Conservation (phyloP, 2,113 vertebrate species). For the Piprites chloris region DNA sequence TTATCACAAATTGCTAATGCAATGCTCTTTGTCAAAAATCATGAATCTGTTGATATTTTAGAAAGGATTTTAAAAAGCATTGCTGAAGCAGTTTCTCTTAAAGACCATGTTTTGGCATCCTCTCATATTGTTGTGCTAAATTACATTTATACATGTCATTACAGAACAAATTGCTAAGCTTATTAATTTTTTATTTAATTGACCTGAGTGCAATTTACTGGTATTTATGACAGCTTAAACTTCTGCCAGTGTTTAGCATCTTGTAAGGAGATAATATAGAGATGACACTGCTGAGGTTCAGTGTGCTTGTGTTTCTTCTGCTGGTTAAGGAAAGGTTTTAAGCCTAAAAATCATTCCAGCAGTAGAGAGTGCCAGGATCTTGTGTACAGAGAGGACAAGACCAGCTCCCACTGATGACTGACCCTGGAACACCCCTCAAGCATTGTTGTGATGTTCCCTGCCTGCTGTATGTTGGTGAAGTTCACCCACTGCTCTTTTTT, state of each 20-base stretch:
- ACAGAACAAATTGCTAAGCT: not conserved
- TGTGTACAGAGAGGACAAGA: not conserved
- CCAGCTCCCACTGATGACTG: not conserved
- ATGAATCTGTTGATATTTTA: conserved; percentile 13
- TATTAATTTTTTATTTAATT: not conserved
- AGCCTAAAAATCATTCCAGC: not conserved
- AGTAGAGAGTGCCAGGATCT: not conserved
- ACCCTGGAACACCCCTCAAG: not conserved
- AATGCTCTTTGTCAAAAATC: not conserved
- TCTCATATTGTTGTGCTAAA: not conserved
- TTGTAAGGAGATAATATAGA: fast-evolving
- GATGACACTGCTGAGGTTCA: not conserved
- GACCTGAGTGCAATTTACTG: not conserved
- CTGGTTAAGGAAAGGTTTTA: not conserved
- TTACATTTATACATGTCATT: not conserved
- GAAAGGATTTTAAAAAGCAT: not conserved
- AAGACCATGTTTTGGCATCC: not conserved
- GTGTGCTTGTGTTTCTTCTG: not conserved
- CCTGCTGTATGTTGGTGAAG: not conserved
- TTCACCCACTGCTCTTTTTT: not conserved
- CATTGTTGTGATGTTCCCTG: not conserved
- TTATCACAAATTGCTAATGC: not conserved
- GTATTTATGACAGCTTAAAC: not conserved
- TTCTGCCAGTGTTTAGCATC: not conserved
- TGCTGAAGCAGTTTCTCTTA: not conserved